Conservation (phyloP, 2,888 invertebrate genomes). For the Prionchulus punctatus region DNA sequence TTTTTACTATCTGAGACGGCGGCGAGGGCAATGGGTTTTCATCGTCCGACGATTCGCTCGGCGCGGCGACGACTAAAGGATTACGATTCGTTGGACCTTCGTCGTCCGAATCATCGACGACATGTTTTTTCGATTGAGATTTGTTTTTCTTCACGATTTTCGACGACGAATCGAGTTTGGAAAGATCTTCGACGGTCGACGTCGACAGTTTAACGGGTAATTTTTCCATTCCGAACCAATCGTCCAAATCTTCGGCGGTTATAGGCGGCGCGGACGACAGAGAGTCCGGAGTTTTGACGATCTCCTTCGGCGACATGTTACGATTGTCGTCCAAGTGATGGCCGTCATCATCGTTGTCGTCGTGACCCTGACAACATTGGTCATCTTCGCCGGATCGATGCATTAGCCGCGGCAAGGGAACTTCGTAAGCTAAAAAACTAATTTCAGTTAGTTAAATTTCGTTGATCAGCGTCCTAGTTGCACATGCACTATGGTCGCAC, state of each 20-base stretch:
- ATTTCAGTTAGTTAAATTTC: background rate
- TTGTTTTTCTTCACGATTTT: background rate
- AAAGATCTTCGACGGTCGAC: background rate
- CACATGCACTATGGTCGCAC: no score
- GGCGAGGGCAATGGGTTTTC: no score
- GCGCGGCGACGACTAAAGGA: background rate
- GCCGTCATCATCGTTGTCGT: background rate
- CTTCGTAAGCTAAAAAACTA: background rate
- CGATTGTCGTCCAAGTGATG: background rate
- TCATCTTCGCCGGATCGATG: no score
- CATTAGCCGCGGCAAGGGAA: background rate
- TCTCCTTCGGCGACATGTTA: background rate
- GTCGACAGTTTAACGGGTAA: background rate
- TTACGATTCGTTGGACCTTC: background rate
- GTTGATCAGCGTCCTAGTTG: no score
- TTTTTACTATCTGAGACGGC: no score
- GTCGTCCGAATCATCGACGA: background rate
- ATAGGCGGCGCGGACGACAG: background rate
- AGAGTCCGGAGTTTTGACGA: background rate
- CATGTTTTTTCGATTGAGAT: background rate
- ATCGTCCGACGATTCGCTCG: background rate
- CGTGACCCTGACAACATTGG: no score
- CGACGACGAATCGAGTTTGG: background rate
- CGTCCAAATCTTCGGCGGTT: background rate
- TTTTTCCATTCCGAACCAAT: background rate